Evolutionary conservation across 2,888 invertebrate species (phyloP).

Genomic region (Oegoconia quadripuncta): DNA sequence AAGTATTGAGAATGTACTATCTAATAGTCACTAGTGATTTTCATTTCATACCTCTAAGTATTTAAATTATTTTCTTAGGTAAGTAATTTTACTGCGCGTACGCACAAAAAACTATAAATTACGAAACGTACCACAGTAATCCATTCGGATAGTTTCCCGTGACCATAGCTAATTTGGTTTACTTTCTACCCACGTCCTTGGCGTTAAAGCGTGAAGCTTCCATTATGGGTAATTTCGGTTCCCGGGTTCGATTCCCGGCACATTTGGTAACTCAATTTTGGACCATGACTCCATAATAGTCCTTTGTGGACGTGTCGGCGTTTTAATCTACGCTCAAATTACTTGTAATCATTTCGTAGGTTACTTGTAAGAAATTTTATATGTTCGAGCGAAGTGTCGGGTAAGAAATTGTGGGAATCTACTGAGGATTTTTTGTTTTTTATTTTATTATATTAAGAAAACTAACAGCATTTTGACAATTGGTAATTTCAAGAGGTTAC

Average conservation of each 20-base stretch:
- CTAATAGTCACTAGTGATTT: too few relatives aligned
- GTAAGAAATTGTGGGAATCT: too few relatives aligned
- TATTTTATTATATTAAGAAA: too few relatives aligned
- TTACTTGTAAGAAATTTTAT: too few relatives aligned
- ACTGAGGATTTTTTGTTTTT: too few relatives aligned
- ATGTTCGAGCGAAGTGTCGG: too few relatives aligned
- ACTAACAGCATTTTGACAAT: too few relatives aligned
- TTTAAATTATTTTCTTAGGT: too few relatives aligned
- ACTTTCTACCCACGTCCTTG: conserved; percentile 45
- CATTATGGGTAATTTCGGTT: conserved; percentile 22
- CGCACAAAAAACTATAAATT: conserved; percentile 5
- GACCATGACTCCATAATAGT: conserved; percentile 34
- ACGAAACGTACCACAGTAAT: conserved; percentile 6
- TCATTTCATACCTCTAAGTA: too few relatives aligned
- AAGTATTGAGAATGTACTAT: too few relatives aligned
- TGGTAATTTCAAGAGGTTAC: too few relatives aligned
- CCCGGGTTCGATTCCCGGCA: conserved; percentile 22
- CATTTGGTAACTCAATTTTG: conserved; percentile 39
- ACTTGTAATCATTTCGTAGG: conserved; percentile 22
- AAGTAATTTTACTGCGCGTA: too few relatives aligned
- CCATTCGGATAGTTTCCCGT: conserved; percentile 9
- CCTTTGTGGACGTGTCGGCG: conserved; percentile 33
- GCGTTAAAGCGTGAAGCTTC: conserved; percentile 26
- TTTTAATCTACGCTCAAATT: conserved; percentile 15
- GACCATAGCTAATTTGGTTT: conserved; percentile 40